Conservation (phyloP, 1,140 invertebrate genomes). For the Aphelenchoides avenae region DNA sequence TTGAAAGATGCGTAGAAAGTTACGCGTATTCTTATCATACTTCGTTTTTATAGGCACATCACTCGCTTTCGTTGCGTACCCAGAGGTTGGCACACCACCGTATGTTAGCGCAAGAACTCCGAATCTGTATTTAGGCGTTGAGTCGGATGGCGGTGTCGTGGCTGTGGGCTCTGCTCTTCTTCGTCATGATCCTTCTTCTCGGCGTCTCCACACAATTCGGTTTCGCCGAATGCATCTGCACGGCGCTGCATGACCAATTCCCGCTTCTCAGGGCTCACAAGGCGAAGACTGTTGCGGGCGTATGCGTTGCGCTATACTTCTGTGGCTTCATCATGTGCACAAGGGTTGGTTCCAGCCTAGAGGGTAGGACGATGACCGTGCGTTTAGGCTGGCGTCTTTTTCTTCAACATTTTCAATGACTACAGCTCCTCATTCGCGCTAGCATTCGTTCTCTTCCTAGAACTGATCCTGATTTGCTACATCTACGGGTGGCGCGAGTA, state of each 20-base stretch:
- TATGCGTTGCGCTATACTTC: slow-evolving; percentile 28
- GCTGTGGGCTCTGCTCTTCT: slow-evolving; percentile 61
- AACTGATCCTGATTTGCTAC: slow-evolving; percentile 31
- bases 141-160: slow-evolving; percentile 61
- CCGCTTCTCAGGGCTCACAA: slow-evolving; percentile 21
- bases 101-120: not conserved
- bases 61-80: slow-evolving; percentile 59
- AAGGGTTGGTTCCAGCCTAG: too few relatives aligned
- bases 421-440: slow-evolving; percentile 34
- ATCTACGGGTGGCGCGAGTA: slow-evolving; percentile 36
- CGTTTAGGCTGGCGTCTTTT: slow-evolving; percentile 36
- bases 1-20: not conserved
- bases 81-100: too few relatives aligned
- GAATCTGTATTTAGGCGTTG: slow-evolving; percentile 53
- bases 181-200: slow-evolving; percentile 60
- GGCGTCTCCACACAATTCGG: slow-evolving; percentile 59
- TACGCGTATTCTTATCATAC: not conserved
- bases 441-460: slow-evolving; percentile 25
- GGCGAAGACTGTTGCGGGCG: slow-evolving; percentile 20
- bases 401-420: slow-evolving; percentile 41
- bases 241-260: slow-evolving; percentile 38
- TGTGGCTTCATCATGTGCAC: too few relatives aligned
- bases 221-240: slow-evolving; percentile 33
- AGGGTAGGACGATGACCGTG: too few relatives aligned
- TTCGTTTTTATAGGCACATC: slow-evolving; percentile 32